These are phyloP conservation scores for Micromussa lordhowensis DNA, from an alignment of 92 coral and sea anemone species.

Conservation along the genomic window DNA sequence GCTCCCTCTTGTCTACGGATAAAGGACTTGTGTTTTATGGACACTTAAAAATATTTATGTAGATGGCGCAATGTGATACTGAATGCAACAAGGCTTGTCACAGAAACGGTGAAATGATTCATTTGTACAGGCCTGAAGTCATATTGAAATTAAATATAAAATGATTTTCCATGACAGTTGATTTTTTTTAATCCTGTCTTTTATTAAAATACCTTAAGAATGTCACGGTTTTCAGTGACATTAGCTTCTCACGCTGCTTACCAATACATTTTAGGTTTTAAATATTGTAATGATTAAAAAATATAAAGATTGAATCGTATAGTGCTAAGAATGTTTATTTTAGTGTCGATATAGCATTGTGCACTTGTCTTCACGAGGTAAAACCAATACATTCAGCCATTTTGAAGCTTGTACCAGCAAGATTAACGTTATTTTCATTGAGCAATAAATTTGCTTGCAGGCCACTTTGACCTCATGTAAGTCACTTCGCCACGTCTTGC, in stretches of 20 bases:
- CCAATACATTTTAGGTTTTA: background rate
- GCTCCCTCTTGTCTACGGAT: constrained; percentile 13
- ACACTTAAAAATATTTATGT: background rate
- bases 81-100: background rate
- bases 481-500: background rate
- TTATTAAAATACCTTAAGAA: background rate
- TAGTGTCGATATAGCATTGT: background rate
- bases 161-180: background rate
- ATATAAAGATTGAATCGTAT: constrained; percentile 4
- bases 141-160: background rate
- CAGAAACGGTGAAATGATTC: background rate
- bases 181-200: background rate
- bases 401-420: background rate
- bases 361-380: constrained; percentile 18
- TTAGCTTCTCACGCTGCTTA: background rate
- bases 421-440: too few relatives aligned
- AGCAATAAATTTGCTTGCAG: background rate
- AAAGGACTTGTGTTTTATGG: background rate
- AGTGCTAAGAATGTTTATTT: background rate
- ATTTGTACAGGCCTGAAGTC: background rate
- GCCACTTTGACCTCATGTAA: background rate
- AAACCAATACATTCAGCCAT: constrained; percentile 5
- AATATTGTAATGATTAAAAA: background rate
- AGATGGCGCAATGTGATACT: background rate
- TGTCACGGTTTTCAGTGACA: background rate